Conservation (phyloP, 1,140 invertebrate species). For the Vollenhovia emeryi region DNA sequence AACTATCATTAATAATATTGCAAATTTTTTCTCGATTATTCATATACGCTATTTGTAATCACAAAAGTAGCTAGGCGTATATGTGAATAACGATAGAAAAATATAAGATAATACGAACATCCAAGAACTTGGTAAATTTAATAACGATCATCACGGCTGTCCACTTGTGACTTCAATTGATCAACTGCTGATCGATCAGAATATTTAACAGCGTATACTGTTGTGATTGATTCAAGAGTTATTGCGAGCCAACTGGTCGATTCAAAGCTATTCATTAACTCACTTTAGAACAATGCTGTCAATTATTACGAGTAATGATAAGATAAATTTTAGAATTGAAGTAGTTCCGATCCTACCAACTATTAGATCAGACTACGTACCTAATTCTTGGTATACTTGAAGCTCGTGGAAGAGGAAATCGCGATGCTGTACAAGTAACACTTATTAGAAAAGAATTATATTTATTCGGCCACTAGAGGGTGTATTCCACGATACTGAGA, state of each 20-base stretch:
- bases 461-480: constrained; percentile 52
- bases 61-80: constrained; percentile 73
- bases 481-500: constrained; percentile 1
- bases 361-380: constrained; percentile 65
- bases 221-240: constrained; percentile 33
- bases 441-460: constrained; percentile 59
- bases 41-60: constrained; percentile 73
- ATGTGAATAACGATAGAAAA: constrained; percentile 72
- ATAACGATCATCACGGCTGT: constrained; percentile 60
- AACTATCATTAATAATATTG: constrained; percentile 74
- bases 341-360: constrained; percentile 74
- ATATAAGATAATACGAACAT: constrained; percentile 70
- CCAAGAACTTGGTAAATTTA: constrained; percentile 62
- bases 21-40: constrained; percentile 71
- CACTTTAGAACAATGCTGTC: constrained; percentile 81
- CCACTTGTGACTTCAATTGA: constrained; percentile 25
- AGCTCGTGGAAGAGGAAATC: constrained; percentile 52
- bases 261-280: constrained; percentile 69
- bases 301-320: constrained; percentile 83
- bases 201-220: constrained; percentile 22
- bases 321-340: constrained; percentile 67
- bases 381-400: constrained; percentile 64
- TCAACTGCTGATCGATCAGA: constrained; percentile 35
- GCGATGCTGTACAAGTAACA: constrained; percentile 23
- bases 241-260: constrained; percentile 43